These are phyloP conservation scores for Ceratina australensis DNA, from an alignment of 1,140 invertebrate genomes.

Conservation along the genomic window DNA sequence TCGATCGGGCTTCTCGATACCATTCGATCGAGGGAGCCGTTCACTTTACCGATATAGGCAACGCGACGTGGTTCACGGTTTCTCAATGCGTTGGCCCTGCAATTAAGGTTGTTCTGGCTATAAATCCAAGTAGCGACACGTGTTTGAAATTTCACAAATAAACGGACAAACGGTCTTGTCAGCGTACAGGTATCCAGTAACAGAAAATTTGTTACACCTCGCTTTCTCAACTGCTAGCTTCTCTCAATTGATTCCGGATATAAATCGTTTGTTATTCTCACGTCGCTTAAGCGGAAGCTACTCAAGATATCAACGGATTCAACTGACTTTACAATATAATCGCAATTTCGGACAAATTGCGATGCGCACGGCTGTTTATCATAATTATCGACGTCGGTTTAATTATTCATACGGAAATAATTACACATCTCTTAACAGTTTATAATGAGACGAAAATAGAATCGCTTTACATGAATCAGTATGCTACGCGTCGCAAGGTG, in stretches of 20 bases:
- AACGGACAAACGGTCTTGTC: too few species aligned
- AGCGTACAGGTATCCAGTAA: too few species aligned
- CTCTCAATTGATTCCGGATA: too few species aligned
- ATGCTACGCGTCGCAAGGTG: conserved; percentile 38
- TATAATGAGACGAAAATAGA: conserved; percentile 30
- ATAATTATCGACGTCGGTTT: conserved; percentile 25
- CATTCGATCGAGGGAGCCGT: conserved; percentile 51
- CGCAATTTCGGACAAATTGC: conserved; percentile 30
- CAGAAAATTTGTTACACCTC: too few species aligned
- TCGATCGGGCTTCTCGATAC: conserved; percentile 21
- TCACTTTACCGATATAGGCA: conserved; percentile 60
- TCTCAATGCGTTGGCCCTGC: conserved; percentile 54
- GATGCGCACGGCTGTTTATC: conserved; percentile 25
- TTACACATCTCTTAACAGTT: conserved; percentile 33
- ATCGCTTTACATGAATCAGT: conserved; percentile 34
- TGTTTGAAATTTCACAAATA: too few species aligned
- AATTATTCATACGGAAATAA: conserved; percentile 45
- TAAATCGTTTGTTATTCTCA: too few species aligned
- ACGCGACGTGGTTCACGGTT: conserved; percentile 35
- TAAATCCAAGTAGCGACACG: too few species aligned
- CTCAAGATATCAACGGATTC: too few species aligned
- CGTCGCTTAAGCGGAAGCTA: too few species aligned
- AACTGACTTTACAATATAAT: conserved; percentile 26
- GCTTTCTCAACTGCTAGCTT: too few species aligned
- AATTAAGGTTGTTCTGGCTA: conserved; percentile 35